Evolutionary conservation across 2,797 vertebrate genomes (phyloP).

Genomic region (Sciaenops ocellatus): DNA sequence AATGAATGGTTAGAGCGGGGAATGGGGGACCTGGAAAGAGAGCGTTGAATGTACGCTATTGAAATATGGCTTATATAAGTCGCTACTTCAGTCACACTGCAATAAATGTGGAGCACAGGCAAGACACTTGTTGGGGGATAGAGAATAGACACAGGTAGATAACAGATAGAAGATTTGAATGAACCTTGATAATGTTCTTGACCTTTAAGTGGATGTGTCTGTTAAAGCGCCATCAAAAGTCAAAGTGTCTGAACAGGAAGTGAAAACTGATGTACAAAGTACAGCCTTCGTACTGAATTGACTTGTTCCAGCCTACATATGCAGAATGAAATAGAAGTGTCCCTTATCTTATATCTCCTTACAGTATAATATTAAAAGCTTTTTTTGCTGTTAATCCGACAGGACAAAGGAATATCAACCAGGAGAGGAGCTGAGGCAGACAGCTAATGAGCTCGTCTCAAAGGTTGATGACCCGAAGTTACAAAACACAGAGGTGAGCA

Average conservation of each 20-base stretch:
- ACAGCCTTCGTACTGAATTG: conserved; percentile 11
- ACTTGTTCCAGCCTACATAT: background rate
- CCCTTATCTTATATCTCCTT: background rate
- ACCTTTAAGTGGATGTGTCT: conserved; percentile 3
- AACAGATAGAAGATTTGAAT: conserved; percentile 9
- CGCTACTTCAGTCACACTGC: background rate
- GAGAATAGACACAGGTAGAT: background rate
- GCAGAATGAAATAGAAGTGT: background rate
- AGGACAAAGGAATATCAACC: conserved; percentile 96
- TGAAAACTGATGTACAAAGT: conserved; percentile 3
- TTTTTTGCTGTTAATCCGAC: conserved; percentile 37
- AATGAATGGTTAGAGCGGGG: conserved; percentile 89
- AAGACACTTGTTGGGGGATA: conserved; percentile 1
- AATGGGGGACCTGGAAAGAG: background rate
- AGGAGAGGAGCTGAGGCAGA: conserved; percentile 92
- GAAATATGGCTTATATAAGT: conserved; percentile 23
- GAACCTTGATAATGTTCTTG: conserved; percentile 35
- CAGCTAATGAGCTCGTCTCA: conserved; percentile 93
- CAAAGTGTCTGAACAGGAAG: no score
- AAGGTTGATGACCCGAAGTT: conserved; percentile 97
- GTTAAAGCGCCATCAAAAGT: background rate
- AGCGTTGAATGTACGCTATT: conserved; percentile 21
- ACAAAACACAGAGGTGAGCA: conserved; percentile 94
- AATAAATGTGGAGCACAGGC: conserved; percentile 3
- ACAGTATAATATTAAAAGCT: background rate